These are phyloP conservation scores for Amiota communis DNA, from an alignment of 2,888 invertebrate genomes.

Conservation along the genomic window DNA sequence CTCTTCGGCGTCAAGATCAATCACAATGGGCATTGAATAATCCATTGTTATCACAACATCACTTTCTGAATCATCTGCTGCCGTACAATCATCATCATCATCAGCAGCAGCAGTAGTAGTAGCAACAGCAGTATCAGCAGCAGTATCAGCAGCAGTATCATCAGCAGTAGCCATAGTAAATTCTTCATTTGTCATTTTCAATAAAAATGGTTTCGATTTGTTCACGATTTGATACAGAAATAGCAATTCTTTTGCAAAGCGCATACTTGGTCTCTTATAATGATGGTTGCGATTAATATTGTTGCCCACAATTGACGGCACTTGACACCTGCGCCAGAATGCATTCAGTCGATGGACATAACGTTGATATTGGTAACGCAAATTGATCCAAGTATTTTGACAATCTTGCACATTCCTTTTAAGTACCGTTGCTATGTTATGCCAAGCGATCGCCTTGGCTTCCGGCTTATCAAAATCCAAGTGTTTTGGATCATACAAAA, in stretches of 20 bases:
- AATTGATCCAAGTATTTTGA: slow-evolving; percentile 56
- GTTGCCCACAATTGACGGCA: background rate
- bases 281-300: slow-evolving; percentile 6
- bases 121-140: too few species aligned
- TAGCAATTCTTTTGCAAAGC: slow-evolving; percentile 61
- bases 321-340: slow-evolving; percentile 39
- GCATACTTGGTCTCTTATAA: slow-evolving; percentile 53
- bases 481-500: slow-evolving; percentile 56
- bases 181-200: background rate
- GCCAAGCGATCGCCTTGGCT: slow-evolving; percentile 57
- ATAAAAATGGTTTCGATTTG: too few species aligned
- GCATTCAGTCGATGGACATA: slow-evolving; percentile 56
- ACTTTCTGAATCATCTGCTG: slow-evolving; percentile 28
- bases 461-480: slow-evolving; percentile 50
- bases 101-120: background rate
- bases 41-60: slow-evolving; percentile 46
- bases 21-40: slow-evolving; percentile 44
- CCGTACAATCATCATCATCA: background rate
- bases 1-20: slow-evolving; percentile 52
- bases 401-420: slow-evolving; percentile 47
- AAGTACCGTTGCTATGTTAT: slow-evolving; percentile 51
- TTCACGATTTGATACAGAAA: slow-evolving; percentile 51
- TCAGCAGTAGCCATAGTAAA: background rate
- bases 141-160: background rate
- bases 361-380: slow-evolving; percentile 61